Percentiles rank a stretch among this genome's conserved stretches.
These are phyloP conservation scores for Myopa testacea DNA, from an alignment of 2,888 invertebrate species.

Conservation along the genomic window DNA sequence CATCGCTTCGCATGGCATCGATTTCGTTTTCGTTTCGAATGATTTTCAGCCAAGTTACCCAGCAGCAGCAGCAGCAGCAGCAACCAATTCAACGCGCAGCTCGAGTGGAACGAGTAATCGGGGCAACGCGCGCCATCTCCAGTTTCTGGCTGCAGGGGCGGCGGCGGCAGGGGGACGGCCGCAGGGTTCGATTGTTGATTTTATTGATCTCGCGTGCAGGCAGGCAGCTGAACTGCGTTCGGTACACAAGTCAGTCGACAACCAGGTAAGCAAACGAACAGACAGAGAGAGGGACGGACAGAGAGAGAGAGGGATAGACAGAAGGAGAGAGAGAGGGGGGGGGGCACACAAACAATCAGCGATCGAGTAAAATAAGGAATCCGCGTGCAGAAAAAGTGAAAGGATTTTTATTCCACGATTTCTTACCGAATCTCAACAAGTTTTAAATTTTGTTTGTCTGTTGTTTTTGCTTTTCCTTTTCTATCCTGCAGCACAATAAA, in stretches of 20 bases:
- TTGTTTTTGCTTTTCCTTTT: background rate
- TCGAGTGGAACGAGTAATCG: background rate
- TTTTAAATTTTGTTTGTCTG: background rate
- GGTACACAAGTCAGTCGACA: background rate
- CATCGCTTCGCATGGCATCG: background rate
- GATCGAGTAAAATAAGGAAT: background rate
- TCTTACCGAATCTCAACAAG: too few relatives aligned
- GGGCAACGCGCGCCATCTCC: background rate
- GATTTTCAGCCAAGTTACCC: background rate
- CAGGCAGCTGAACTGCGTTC: conserved; percentile 13
- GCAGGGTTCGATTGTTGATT: conserved; percentile 21
- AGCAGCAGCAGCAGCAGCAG: background rate
- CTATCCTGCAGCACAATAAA: conserved; percentile 23
- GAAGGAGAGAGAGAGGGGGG: background rate
- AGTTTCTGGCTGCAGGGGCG: background rate
- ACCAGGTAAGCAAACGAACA: background rate
- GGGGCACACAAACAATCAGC: too few relatives aligned
- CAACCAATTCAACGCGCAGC: background rate
- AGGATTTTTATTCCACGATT: conserved; percentile 12
- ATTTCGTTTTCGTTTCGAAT: conserved; percentile 6
- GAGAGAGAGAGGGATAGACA: background rate
- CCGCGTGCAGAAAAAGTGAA: conserved; percentile 4
- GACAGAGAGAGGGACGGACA: background rate
- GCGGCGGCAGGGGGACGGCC: background rate
- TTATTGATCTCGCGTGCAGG: conserved; percentile 33